phyloP scores from a whole-genome alignment of 2,113 vertebrate genomes.

The Aegotheles bennettii region DNA sequence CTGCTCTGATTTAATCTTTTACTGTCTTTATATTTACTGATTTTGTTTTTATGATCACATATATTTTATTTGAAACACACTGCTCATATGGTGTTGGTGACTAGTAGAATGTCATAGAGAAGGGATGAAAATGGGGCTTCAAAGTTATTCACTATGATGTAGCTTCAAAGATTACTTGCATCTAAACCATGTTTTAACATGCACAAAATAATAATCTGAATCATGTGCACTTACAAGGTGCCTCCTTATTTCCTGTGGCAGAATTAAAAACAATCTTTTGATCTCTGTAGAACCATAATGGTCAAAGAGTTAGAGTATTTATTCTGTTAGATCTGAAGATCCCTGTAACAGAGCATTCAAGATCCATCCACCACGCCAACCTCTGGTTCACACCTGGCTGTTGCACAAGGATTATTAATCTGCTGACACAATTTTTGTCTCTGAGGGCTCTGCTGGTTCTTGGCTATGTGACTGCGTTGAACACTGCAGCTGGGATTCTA shows the following conservation, averaged over 20 bases:
- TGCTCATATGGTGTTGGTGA: not conserved
- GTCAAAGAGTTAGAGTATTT: not conserved
- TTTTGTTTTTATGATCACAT: not conserved
- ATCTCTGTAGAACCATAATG: not conserved
- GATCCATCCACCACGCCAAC: not conserved
- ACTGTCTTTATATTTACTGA: not conserved
- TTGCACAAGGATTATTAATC: not conserved
- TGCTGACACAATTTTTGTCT: not conserved
- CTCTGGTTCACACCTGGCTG: not conserved
- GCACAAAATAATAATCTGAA: not conserved
- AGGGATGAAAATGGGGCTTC: not conserved
- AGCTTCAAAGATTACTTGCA: not conserved
- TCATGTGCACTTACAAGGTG: not conserved
- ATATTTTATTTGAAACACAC: not conserved
- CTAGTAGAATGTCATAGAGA: not conserved
- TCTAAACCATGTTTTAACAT: not conserved
- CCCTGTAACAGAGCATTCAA: not conserved
- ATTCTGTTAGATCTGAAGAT: not conserved
- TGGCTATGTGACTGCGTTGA: not conserved
- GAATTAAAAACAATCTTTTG: not conserved
- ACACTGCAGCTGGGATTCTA: not conserved
- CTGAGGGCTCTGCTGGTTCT: not conserved
- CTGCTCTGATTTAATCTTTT: not conserved
- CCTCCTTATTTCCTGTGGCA: not conserved
- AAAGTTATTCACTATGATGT: not conserved